Evolutionary conservation across 2,888 invertebrate species (phyloP).

Genomic region (Odontocolon sp.): DNA sequence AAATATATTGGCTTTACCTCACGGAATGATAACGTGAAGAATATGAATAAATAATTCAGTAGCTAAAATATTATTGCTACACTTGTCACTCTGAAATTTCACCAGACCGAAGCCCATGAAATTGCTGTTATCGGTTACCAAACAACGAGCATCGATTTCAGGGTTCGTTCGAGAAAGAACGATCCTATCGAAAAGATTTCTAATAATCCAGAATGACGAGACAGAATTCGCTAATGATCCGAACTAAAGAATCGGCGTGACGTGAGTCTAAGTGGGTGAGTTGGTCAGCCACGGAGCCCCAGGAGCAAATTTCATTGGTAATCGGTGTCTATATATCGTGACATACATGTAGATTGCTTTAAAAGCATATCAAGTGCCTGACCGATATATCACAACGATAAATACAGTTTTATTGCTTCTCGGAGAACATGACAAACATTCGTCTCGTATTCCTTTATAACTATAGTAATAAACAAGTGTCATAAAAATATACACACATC

Average conservation of each 20-base stretch:
- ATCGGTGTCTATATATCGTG: not conserved
- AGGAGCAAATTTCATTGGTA: not conserved
- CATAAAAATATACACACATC: not conserved
- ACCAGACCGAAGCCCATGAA: not conserved
- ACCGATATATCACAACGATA: conserved; percentile 11
- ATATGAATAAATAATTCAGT: too few relatives aligned
- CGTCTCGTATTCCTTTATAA: conserved; percentile 6
- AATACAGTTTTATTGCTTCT: not conserved
- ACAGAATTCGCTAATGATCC: not conserved
- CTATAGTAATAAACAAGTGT: not conserved
- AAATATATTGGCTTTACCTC: too few relatives aligned
- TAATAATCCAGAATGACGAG: not conserved
- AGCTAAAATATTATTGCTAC: too few relatives aligned
- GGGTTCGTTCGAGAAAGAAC: not conserved
- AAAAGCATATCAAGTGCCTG: conserved; percentile 10
- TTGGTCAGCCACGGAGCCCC: not conserved
- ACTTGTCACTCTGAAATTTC: too few relatives aligned
- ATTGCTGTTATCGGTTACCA: not conserved
- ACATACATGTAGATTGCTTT: not conserved
- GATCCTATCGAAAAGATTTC: not conserved
- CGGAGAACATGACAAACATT: conserved; percentile 8
- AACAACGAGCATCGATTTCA: not conserved
- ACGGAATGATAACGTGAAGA: too few relatives aligned
- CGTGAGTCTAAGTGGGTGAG: not conserved
- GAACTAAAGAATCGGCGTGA: not conserved